Evolutionary conservation across 1,140 invertebrate species (phyloP), one percentile per base, ranked within the genome.

Genomic region (Pseudachorutes palmiensis): DNA sequence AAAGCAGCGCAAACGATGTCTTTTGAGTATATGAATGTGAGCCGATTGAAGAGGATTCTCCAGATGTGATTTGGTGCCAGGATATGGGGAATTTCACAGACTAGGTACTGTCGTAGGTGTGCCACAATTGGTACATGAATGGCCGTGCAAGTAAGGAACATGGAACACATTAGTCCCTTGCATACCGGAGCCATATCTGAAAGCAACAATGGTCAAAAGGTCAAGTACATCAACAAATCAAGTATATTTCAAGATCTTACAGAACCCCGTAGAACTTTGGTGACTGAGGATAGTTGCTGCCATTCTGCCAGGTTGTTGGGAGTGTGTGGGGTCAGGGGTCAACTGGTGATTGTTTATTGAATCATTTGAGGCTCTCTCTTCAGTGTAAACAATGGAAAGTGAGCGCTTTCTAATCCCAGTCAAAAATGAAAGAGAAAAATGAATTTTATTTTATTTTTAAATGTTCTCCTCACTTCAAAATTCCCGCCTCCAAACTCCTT

Each of bases 11-110:
- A 80, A 19, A 83, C 72, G 48, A 83, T 65, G 72, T 83, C 82
- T 74, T 83, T 83, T 1, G 81, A 77, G 68, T 83, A 81, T 24
- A 82, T 72, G 74, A 82, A 83, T 5, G 79, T 80, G 31, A 81
- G 60, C 63, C 80, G 79, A 48, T 80, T 78, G 51, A 79, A 76
- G 28, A 82, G 71, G 51, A 83, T 72, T 73, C 79, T 74, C 79
- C 80, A 82, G 49, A 82, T 74, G 78, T 83, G 75, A 41, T 76
- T 72, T 66, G 62, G 72, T 58, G 41, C 66, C 59, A 80, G 76
- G 64, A 79, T 74, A 60, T 78, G 76, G 62, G 76, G 76, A 51
- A 80, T 72, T 70, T 76, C 76, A 67, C 77, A 80, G 2, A 76
- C 66, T 62, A 81, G 75, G 70, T 78, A 79, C 29, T 66, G 75